Evolutionary conservation across 2,888 invertebrate genomes (phyloP).

Genomic region (Standfussiana lucernea): DNA sequence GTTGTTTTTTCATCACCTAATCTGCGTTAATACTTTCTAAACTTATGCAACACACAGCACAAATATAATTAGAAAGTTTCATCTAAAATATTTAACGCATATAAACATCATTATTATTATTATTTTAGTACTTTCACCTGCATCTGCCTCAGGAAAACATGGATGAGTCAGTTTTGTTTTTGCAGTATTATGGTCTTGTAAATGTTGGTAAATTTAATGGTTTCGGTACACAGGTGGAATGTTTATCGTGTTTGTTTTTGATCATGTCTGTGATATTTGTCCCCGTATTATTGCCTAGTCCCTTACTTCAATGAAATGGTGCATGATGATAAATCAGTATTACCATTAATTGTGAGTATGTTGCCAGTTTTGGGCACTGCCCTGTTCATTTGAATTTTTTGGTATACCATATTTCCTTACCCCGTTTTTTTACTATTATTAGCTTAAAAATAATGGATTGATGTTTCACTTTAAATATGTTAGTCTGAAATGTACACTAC

Average conservation of each 20-base stretch:
- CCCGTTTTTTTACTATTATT: not conserved
- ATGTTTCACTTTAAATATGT: not conserved
- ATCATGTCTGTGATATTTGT: not conserved
- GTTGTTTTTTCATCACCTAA: not conserved
- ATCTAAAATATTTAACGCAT: not conserved
- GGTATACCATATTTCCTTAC: not conserved
- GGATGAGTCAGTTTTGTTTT: not conserved
- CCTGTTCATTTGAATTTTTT: not conserved
- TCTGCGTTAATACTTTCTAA: constrained; percentile 37
- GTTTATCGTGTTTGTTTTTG: not conserved
- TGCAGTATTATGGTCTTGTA: not conserved
- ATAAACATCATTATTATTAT: not conserved
- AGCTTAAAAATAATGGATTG: not conserved
- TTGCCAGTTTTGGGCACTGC: not conserved
- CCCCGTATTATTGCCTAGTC: not conserved
- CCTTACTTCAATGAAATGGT: not conserved
- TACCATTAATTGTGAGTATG: not conserved
- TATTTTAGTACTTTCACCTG: constrained; percentile 29
- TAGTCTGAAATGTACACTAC: not conserved
- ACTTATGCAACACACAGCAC: constrained; percentile 15
- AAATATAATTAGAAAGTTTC: constrained; percentile 30
- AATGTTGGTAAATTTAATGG: constrained; percentile 4
- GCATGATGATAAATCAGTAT: not conserved
- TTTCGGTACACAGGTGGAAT: not conserved
- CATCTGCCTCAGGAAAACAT: not conserved